A percentile compares a stretch with the other conserved stretches of the same genome.
These are phyloP conservation scores for Notocelia uddmanniana DNA, from an alignment of 2,888 invertebrate genomes.

Conservation along the genomic window DNA sequence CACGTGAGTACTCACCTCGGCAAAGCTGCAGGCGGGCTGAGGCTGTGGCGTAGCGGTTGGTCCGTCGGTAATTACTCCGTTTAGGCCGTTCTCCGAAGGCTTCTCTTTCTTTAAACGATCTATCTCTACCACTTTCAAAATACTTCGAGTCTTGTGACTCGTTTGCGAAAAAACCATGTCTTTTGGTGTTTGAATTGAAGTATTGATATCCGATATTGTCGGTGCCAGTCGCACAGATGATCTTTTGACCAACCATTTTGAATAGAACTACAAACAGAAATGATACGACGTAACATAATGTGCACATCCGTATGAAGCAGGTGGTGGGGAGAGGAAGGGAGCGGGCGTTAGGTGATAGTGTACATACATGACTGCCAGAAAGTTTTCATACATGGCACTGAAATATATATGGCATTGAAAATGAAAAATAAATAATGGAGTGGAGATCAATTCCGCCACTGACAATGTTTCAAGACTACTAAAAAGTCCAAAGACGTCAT, in stretches of 20 bases:
- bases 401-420: conserved; percentile 13
- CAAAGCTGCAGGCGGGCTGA: conserved; percentile 68
- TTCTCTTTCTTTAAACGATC: conserved; percentile 82
- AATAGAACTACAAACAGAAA: conserved; percentile 86
- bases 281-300: conserved; percentile 85
- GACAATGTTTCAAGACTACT: neutral
- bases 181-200: conserved; percentile 78
- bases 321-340: conserved; percentile 53
- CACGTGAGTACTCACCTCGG: conserved; percentile 80
- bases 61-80: conserved; percentile 76
- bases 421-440: conserved; percentile 49
- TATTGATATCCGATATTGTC: conserved; percentile 81
- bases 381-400: conserved; percentile 14
- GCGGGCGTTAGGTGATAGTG: conserved; percentile 22
- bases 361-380: conserved; percentile 7
- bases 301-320: conserved; percentile 79
- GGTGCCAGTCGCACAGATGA: conserved; percentile 84
- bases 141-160: conserved; percentile 80
- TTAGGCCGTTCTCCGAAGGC: conserved; percentile 72
- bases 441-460: conserved; percentile 1
- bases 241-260: conserved; percentile 86
- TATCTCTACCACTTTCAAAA: conserved; percentile 84
- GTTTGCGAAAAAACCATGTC: conserved; percentile 85
- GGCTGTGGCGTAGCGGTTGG: conserved; percentile 60
- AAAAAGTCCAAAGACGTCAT: neutral